Base-by-base conservation (phyloP, 2,113 vertebrate species). In the Phycodurus eques region DNA sequence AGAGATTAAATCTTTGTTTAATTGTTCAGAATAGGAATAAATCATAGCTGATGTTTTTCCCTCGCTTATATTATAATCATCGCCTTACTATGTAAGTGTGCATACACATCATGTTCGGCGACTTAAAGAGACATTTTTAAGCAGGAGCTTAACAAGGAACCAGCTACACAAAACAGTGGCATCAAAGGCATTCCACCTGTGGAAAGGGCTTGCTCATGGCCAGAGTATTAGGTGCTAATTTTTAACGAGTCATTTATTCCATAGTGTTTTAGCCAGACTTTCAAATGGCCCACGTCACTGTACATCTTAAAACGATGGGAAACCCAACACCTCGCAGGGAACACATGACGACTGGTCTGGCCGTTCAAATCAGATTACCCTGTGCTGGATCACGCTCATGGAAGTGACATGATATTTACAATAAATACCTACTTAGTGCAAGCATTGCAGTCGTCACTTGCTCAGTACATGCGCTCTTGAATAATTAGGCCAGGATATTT, bases 181-280 rank as follows among this genome's bases (percentile, higher is more conserved):
- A 82, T 89, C 88, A 91, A 91, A 91, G 82, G 84, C 79, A 92
- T 90, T 91, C 88, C 88, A 83, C 43, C 59, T 72, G 73, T 75
- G 79, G 86, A 82, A 89, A 88, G 75, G 27, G 82, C 76, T 82
- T 82, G 83, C 85, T 88, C 89, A 91, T 89, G 87, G 88, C 80
- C 42, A 46, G 70, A 87, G 88, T 86, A 88, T 88, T 89, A 90
- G 75, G 82, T 80, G 75, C 80, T 85, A 84, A 91, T 92, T 90
- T 89, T 90, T 89, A 92, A 90, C 83, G 81, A 89, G 85, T 90
- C 81, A 90, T 88, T 92, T 90, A 80, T 85, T 88, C 85, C 80
- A 88, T 84, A 85, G 85, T 87, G 80, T 89, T 89, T 90, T 86
- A 87, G 84, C 84, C 84, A 88, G 87, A 85, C 81, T 88, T 89